Evolutionary conservation across 2,113 vertebrate genomes (phyloP).

Genomic region (Alouatta palliata): DNA sequence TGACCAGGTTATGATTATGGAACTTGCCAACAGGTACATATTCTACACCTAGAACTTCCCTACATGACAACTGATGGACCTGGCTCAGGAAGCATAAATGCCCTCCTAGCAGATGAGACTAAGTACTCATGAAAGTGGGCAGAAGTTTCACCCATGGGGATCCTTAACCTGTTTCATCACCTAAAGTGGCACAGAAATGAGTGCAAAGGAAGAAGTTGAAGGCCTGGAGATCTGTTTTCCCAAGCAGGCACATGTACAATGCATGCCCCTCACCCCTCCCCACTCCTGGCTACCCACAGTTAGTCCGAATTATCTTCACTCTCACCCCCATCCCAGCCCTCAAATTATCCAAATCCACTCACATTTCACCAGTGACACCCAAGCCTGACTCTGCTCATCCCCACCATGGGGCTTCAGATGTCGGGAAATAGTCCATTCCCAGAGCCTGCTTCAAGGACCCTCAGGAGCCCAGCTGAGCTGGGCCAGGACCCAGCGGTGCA

Average conservation of each 20-base stretch:
- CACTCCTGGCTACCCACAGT: background rate
- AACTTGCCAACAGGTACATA: background rate
- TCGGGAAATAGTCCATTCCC: background rate
- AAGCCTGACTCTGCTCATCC: background rate
- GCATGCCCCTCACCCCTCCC: accelerated
- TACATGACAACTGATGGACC: background rate
- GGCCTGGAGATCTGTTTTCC: background rate
- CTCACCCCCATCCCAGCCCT: background rate
- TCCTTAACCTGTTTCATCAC: background rate
- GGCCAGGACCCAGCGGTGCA: background rate
- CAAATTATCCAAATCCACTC: background rate
- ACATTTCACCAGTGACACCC: background rate
- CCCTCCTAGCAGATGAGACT: background rate
- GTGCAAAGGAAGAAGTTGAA: background rate
- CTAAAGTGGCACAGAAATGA: background rate
- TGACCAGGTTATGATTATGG: background rate
- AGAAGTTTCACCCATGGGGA: background rate
- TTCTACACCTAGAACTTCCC: background rate
- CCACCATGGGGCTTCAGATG: background rate
- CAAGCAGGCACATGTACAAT: background rate
- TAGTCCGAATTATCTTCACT: background rate
- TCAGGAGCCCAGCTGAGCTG: no score
- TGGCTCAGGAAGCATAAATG: background rate
- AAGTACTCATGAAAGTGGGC: background rate
- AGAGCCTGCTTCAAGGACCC: background rate